These are phyloP conservation scores for Zhuqinia jingwanae DNA, from an alignment of 2,888 invertebrate species.

Conservation along the genomic window DNA sequence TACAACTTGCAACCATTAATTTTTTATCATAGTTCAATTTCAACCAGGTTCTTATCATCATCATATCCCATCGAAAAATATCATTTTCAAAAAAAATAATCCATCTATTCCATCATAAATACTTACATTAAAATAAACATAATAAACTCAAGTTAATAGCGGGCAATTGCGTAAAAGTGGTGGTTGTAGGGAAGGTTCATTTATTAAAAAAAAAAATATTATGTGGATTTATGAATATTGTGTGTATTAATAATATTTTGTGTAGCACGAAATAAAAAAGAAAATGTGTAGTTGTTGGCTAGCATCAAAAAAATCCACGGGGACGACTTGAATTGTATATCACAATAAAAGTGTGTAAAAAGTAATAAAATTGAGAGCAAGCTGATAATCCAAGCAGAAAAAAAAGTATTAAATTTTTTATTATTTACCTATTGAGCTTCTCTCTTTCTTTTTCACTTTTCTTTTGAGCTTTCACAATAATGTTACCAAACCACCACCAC, in stretches of 20 bases:
- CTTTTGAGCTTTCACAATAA: background rate
- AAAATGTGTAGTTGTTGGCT: too few species aligned
- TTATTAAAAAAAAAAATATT: too few species aligned
- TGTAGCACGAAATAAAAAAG: too few species aligned
- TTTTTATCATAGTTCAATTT: slow-evolving; percentile 15
- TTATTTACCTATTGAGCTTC: too few species aligned
- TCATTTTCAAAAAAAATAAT: background rate
- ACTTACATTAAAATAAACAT: background rate
- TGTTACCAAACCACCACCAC: background rate
- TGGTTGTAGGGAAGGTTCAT: too few species aligned
- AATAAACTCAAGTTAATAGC: background rate
- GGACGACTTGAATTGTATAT: too few species aligned
- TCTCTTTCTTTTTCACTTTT: too few species aligned
- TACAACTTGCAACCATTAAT: slow-evolving; percentile 10
- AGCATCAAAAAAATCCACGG: too few species aligned
- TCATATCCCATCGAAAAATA: background rate
- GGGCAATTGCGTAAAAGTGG: slow-evolving; percentile 27
- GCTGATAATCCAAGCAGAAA: background rate
- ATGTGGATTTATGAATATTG: too few species aligned
- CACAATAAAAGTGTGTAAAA: too few species aligned
- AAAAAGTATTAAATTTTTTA: slow-evolving; percentile 22
- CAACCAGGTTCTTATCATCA: slow-evolving; percentile 16
- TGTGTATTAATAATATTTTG: too few species aligned
- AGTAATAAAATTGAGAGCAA: slow-evolving; percentile 19
- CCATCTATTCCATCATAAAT: background rate